Percentiles rank a stretch among this genome's conserved stretches.
phyloP scores from a whole-genome alignment of 2,113 vertebrate genomes.

The Albula goreensis region DNA sequence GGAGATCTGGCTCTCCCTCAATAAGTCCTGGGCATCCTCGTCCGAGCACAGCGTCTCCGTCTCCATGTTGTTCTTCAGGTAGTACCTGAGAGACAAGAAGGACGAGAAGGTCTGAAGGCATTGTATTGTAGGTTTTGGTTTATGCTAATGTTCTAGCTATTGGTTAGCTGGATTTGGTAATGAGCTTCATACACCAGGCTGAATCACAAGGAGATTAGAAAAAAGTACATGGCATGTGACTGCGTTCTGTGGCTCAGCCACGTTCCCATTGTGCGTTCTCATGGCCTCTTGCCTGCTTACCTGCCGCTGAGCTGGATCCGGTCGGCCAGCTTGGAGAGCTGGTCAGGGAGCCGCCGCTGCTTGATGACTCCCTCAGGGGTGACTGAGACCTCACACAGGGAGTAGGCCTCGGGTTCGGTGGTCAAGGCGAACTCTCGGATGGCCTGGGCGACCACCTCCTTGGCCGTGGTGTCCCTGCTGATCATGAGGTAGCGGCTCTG shows the following conservation, averaged over 20 bases:
- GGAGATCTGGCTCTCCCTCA: slow-evolving; percentile 90
- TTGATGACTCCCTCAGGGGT: slow-evolving; percentile 97
- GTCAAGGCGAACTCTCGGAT: slow-evolving; percentile 94
- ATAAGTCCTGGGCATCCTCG: slow-evolving; percentile 93
- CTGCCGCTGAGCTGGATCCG: slow-evolving; percentile 96
- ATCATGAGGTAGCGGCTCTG: slow-evolving; percentile 99
- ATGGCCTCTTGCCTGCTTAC: slow-evolving; percentile 54
- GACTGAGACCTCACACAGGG: slow-evolving; percentile 94
- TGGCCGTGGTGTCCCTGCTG: slow-evolving; percentile 95
- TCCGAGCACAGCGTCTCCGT: slow-evolving; percentile 96
- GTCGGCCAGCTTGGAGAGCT: slow-evolving; percentile 95
- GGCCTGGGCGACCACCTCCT: slow-evolving; percentile 93
- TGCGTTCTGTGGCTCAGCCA: not conserved
- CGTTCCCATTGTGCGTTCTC: not conserved
- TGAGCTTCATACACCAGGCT: too few species aligned
- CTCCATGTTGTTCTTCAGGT: slow-evolving; percentile 99
- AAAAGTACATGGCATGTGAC: not conserved
- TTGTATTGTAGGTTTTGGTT: not conserved
- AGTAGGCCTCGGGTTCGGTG: slow-evolving; percentile 86
- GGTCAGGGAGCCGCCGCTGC: slow-evolving; percentile 90
- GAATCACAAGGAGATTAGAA: too few species aligned
- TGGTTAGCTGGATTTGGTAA: too few species aligned
- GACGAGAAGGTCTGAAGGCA: too few species aligned
- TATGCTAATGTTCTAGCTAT: too few species aligned
- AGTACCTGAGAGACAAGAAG: slow-evolving; percentile 75